phyloP scores from a whole-genome alignment of 2,113 vertebrate species.

The Sapajus apella region DNA sequence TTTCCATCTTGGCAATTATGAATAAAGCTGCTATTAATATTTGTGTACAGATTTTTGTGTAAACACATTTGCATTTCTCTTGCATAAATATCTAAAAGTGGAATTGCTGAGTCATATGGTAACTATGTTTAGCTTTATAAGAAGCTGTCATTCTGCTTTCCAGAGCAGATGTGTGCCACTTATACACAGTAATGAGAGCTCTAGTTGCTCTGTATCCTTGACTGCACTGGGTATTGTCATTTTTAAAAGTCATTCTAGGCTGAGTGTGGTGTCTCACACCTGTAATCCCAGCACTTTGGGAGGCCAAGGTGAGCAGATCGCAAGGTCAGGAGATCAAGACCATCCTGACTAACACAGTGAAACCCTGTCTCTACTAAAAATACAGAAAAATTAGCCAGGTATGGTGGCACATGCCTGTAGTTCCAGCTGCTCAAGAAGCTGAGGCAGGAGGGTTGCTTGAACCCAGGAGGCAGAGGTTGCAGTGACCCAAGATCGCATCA shows the following conservation, averaged over 20 bases:
- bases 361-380: no score
- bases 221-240: neutral
- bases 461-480: no score
- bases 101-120: neutral
- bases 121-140: neutral
- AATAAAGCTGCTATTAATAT: neutral
- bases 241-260: neutral
- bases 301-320: no score
- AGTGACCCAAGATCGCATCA: no score
- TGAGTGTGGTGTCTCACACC: no score
- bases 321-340: no score
- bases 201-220: neutral
- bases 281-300: no score
- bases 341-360: no score
- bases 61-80: neutral
- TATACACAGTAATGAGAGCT: neutral
- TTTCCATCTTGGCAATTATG: neutral
- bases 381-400: no score
- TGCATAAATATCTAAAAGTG: slow-evolving; percentile 11
- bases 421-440: no score
- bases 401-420: no score
- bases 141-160: neutral
- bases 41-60: neutral
- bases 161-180: neutral
- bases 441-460: no score